Evolutionary conservation across 2,113 vertebrate genomes (phyloP), one percentile per base, ranked within the genome.

Genomic region (human): DNA sequence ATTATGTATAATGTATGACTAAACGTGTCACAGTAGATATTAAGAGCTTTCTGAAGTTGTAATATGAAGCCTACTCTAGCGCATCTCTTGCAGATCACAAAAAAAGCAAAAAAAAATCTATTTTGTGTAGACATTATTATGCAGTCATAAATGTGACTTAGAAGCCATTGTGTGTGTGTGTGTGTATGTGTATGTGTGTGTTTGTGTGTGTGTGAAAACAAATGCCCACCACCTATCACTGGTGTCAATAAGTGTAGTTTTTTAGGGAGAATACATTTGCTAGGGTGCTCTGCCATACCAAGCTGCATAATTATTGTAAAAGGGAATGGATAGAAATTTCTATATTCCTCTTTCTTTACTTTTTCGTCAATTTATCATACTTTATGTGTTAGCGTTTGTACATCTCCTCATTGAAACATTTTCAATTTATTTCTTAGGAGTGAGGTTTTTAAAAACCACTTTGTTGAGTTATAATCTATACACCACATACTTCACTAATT

Each of bases 91-190:
- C 27, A 95, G 45, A 88, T 70, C 32, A 95, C 83, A 70, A 89
- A 94, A 89, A 82, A 78, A 61, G 2, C 6, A 25, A 93, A 94
- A 95, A 95, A 0, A 14, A 89, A 57, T 45, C 23, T 59, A 38
- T 72, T 92, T 92, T 90, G 61, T 94, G 40, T 96, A 72, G 84
- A 90, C 32, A 40, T 81, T 93, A 95, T 92, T 86, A 82, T 12
- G 23, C 55, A 59, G 32, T 89, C 87, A 70, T 90, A 57, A 64
- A 40, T 10, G 45, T 90, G 48, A 86, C 43, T 75, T 72, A 83
- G 48, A 90, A 91, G 9, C 17, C 23, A 0, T 13, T 78, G 70
- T 87, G 50, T 84, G 61, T 64, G n/a, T 81, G 59, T 75, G 45
- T 52, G 52, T 45, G 30, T 32, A 27, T 48, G 45, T n/a, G n/a